Percentiles rank a stretch among this genome's conserved stretches.
Evolutionary conservation across 2,797 vertebrate genomes (phyloP).

Genomic region (Numenius phaeopus): DNA sequence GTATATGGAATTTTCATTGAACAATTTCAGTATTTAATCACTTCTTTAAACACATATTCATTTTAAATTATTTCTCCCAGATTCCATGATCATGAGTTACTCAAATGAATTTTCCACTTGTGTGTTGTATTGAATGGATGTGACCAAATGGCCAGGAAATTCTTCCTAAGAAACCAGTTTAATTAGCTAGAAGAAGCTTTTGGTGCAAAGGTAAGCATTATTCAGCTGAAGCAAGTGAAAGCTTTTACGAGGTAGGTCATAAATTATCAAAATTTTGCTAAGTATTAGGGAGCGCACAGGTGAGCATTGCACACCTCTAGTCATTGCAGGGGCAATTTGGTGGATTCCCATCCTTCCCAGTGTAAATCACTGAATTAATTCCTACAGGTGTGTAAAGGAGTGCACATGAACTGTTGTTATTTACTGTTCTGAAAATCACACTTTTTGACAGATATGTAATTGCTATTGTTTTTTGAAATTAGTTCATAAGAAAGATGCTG

Average conservation of each 20-base stretch:
- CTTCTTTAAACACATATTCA: slow-evolving; percentile 70
- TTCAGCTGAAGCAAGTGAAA: neutral
- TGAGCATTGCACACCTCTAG: neutral
- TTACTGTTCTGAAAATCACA: slow-evolving; percentile 25
- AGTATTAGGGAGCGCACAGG: neutral
- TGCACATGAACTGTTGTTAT: neutral
- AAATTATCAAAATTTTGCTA: neutral
- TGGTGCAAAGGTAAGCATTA: neutral
- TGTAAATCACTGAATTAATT: neutral
- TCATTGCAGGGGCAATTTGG: neutral
- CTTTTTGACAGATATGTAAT: slow-evolving; percentile 11
- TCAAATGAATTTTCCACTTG: neutral
- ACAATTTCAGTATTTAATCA: slow-evolving; percentile 68
- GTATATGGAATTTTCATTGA: slow-evolving; percentile 73
- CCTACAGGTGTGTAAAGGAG: neutral
- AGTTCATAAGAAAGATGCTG: slow-evolving; percentile 42
- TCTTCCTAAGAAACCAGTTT: neutral
- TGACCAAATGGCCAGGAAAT: neutral
- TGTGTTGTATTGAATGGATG: neutral
- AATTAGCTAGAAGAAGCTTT: neutral
- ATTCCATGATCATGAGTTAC: neutral
- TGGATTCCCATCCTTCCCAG: neutral
- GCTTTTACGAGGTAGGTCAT: neutral
- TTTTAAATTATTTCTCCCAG: slow-evolving; percentile 60
- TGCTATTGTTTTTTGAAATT: slow-evolving; percentile 50